A percentile compares a stretch with the other conserved stretches of the same genome.
phyloP scores from a whole-genome alignment of 2,113 vertebrate genomes.

The Prionailurus viverrinus region DNA sequence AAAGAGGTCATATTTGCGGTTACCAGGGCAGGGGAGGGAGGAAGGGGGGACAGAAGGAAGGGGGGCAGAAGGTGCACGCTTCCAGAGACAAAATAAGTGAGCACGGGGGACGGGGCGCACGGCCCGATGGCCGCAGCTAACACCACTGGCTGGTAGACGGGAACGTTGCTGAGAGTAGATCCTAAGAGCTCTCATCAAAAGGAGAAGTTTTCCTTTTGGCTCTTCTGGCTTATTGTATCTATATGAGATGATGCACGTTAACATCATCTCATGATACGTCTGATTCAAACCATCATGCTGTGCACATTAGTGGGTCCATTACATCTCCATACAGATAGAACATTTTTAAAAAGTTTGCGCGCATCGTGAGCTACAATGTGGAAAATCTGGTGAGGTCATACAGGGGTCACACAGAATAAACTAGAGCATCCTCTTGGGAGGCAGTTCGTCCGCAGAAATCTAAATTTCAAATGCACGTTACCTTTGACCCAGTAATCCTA shows the following conservation, averaged over 20 bases:
- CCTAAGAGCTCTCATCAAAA: not conserved
- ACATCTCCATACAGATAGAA: not conserved
- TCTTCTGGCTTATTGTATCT: not conserved
- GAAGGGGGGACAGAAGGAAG: not conserved
- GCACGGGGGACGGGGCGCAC: too few relatives aligned
- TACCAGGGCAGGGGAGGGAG: not conserved
- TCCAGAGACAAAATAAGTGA: not conserved
- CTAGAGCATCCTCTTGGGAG: not conserved
- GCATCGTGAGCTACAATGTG: not conserved
- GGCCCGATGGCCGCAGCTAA: rapidly evolving
- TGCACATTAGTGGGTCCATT: not conserved
- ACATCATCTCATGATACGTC: not conserved
- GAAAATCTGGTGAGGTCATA: not conserved
- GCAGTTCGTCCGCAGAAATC: not conserved
- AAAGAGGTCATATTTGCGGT: not conserved
- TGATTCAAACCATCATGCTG: not conserved
- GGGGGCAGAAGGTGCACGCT: not conserved
- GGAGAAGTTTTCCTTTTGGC: not conserved
- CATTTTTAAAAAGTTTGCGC: not conserved
- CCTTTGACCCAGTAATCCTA: not conserved
- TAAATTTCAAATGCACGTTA: not conserved
- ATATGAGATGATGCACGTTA: not conserved
- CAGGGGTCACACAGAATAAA: not conserved
- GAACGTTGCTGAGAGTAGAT: not conserved
- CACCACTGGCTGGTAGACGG: too few relatives aligned